Evolutionary conservation across 2,888 invertebrate genomes (phyloP).

Genomic region (Meghimatium bilineatum): DNA sequence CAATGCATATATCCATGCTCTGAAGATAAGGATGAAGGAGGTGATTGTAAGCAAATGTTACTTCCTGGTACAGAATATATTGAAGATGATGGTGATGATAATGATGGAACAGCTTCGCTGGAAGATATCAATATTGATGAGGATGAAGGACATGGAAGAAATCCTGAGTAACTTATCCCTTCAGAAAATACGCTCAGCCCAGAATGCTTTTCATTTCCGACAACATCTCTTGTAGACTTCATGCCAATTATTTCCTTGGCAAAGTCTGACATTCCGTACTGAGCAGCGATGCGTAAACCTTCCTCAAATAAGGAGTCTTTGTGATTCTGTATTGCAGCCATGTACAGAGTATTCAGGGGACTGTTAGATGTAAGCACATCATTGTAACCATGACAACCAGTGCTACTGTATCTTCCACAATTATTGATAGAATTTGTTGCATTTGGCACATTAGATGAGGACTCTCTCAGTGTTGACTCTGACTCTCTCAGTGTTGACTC

Average conservation of each 20-base stretch:
- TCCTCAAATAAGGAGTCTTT: conserved; percentile 78
- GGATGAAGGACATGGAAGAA: not conserved
- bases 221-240: conserved; percentile 26
- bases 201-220: not conserved
- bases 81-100: not conserved
- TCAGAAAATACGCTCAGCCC: not conserved
- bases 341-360: conserved; percentile 49
- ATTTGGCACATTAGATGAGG: not conserved
- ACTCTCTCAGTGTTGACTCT: not conserved
- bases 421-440: not conserved
- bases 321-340: conserved; percentile 50
- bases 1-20: not conserved
- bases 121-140: not conserved
- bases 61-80: not conserved
- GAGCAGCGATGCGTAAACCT: conserved; percentile 78
- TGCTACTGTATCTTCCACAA: not conserved
- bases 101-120: not conserved
- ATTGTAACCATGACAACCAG: not conserved
- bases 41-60: not conserved
- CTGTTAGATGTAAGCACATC: not conserved
- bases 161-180: not conserved
- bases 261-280: conserved; percentile 74
- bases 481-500: not conserved
- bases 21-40: not conserved
- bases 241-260: conserved; percentile 66